Conservation (phyloP, 2,888 invertebrate genomes). For the Oscheius sp. region DNA sequence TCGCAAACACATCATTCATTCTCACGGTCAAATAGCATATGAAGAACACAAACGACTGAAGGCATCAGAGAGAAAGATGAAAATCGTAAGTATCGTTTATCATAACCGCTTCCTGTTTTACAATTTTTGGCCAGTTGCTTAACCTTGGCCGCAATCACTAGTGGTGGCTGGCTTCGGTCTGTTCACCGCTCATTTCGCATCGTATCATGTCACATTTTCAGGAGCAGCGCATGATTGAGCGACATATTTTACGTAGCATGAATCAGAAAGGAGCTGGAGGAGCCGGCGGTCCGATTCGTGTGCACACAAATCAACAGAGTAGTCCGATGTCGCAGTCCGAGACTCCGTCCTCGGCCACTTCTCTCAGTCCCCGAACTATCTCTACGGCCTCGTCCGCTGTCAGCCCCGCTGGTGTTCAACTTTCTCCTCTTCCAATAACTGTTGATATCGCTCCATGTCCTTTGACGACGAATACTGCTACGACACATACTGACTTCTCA, state of each 20-base stretch:
- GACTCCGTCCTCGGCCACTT: not conserved
- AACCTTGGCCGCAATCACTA: no score
- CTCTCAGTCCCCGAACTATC: conserved; percentile 1
- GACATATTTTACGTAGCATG: not conserved
- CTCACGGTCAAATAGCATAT: conserved; percentile 96
- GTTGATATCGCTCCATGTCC: not conserved
- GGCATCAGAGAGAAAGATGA: conserved; percentile 15
- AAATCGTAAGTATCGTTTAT: not conserved
- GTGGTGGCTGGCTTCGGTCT: not conserved
- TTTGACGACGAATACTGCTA: not conserved
- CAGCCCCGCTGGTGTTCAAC: not conserved
- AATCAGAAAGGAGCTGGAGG: not conserved
- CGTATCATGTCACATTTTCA: not conserved
- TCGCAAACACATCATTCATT: conserved; percentile 96
- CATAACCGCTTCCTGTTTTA: no score
- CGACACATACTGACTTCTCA: not conserved
- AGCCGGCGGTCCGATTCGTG: not conserved
- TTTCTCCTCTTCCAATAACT: conserved; percentile 2
- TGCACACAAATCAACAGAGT: not conserved
- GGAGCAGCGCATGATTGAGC: conserved; percentile 11
- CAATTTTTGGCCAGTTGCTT: no score
- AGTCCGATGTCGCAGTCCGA: not conserved
- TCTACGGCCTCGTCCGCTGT: not conserved
- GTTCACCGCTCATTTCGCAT: not conserved
- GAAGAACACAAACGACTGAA: conserved; percentile 89